phyloP scores from a whole-genome alignment of 1,140 invertebrate genomes.

The Schlechtendalia chinensis region DNA sequence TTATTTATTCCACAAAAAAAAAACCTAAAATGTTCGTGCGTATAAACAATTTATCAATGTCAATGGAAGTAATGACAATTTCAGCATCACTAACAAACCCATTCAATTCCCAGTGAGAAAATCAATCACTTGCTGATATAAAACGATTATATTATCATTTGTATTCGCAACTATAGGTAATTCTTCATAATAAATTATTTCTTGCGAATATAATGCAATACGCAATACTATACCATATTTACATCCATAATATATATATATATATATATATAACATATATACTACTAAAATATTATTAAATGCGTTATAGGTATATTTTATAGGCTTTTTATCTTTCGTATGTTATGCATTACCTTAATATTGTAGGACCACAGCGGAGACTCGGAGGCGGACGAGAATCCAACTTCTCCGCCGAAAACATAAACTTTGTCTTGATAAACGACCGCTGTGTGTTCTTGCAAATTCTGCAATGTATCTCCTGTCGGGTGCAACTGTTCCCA shows the following conservation, averaged over 20 bases:
- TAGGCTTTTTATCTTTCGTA: neutral
- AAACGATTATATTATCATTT: neutral
- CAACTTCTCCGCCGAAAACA: conserved; percentile 85
- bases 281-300: neutral
- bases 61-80: neutral
- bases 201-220: neutral
- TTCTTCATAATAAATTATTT: neutral
- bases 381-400: conserved; percentile 74
- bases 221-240: neutral
- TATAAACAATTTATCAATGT: conserved; percentile 19
- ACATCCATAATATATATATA: neutral
- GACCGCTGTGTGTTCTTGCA: conserved; percentile 83
- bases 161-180: neutral
- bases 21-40: neutral
- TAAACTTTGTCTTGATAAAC: conserved; percentile 74
- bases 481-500: conserved; percentile 70
- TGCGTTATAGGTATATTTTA: neutral
- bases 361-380: conserved; percentile 87
- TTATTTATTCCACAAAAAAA: conserved; percentile 4
- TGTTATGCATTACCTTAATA: conserved; percentile 63
- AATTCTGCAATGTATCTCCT: conserved; percentile 71
- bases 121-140: conserved; percentile 6
- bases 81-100: neutral
- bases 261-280: too few relatives aligned
- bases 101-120: neutral